phyloP scores from a whole-genome alignment of 1,140 invertebrate genomes.

The Tetramorium simillimum region DNA sequence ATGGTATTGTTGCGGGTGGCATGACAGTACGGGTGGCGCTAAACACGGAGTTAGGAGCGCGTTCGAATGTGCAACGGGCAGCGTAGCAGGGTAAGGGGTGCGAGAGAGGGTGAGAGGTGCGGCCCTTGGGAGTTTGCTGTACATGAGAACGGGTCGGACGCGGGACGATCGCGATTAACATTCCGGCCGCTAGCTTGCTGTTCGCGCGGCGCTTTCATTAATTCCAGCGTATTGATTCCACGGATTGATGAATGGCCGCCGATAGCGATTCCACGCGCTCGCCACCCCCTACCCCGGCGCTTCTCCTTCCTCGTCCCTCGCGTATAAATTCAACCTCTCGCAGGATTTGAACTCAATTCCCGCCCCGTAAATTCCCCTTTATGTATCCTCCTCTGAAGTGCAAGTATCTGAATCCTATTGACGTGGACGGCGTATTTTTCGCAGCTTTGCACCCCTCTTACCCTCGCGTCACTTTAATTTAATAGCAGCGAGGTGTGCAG shows the following conservation, averaged over 20 bases:
- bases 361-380: conserved; percentile 63
- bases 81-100: conserved; percentile 60
- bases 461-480: conserved; percentile 38
- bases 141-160: conserved; percentile 81
- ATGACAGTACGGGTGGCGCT: conserved; percentile 66
- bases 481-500: not conserved
- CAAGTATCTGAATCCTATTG: conserved; percentile 47
- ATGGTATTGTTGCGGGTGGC: conserved; percentile 37
- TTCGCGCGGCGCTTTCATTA: conserved; percentile 86
- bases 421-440: conserved; percentile 29
- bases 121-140: conserved; percentile 83
- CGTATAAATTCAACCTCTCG: conserved; percentile 82
- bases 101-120: conserved; percentile 61
- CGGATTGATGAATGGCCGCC: conserved; percentile 86
- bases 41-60: conserved; percentile 50
- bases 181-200: conserved; percentile 85
- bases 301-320: conserved; percentile 49
- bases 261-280: conserved; percentile 85
- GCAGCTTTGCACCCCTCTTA: not conserved
- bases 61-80: conserved; percentile 64
- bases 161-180: conserved; percentile 86
- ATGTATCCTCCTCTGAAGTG: conserved; percentile 60
- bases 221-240: conserved; percentile 86
- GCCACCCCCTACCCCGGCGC: conserved; percentile 70
- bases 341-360: conserved; percentile 82